phyloP scores from a whole-genome alignment of 2,113 vertebrate genomes.

The Sapajus apella region DNA sequence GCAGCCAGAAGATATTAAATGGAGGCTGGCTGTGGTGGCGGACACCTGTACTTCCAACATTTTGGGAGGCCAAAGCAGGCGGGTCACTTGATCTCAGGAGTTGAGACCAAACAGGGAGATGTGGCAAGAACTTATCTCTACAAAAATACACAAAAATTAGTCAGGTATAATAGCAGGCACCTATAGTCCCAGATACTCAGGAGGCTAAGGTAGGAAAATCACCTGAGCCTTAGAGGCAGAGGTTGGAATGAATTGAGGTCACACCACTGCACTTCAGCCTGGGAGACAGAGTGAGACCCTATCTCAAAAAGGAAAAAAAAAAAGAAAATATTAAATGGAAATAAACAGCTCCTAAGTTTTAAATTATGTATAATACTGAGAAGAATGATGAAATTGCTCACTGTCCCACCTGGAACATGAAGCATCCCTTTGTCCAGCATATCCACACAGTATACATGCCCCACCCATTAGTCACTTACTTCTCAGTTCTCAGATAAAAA shows the following conservation, averaged over 20 bases:
- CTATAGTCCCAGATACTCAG: background rate
- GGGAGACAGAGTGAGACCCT: background rate
- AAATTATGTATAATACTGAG: background rate
- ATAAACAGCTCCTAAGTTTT: background rate
- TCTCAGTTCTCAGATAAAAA: background rate
- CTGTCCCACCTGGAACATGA: background rate
- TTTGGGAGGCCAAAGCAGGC: background rate
- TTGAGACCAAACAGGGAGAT: background rate
- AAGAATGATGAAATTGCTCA: fast-evolving
- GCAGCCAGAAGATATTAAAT: background rate
- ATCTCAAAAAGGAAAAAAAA: background rate
- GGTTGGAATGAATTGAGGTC: background rate
- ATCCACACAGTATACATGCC: background rate
- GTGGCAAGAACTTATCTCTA: background rate
- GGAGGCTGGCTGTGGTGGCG: background rate
- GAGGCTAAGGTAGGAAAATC: background rate
- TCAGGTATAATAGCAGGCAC: background rate
- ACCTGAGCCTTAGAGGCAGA: background rate
- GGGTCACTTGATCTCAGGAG: background rate
- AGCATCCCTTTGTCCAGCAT: background rate
- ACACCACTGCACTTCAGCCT: background rate
- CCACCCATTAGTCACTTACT: background rate
- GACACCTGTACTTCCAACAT: background rate
- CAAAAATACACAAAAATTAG: background rate
- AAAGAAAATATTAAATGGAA: background rate